Evolutionary conservation across 2,797 vertebrate genomes (phyloP).

Genomic region (Pangasius mekongensis): DNA sequence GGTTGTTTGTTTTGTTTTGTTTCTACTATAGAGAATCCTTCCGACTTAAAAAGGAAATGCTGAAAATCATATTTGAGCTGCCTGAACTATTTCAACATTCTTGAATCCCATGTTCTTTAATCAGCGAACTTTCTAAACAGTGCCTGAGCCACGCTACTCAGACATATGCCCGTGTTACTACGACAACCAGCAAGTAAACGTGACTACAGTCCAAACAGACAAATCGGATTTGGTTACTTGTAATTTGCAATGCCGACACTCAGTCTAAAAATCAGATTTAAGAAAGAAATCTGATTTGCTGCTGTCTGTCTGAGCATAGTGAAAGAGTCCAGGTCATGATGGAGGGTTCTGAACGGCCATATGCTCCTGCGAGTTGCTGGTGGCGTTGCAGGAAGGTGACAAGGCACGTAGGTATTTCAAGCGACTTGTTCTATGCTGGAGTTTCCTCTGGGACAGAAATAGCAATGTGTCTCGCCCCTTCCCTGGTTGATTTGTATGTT

Average conservation of each 20-base stretch:
- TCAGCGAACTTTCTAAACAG: neutral
- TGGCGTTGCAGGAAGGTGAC: constrained; percentile 54
- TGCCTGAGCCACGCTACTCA: neutral
- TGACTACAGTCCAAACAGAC: neutral
- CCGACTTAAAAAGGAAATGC: neutral
- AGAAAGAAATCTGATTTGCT: neutral
- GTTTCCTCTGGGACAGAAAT: constrained; percentile 66
- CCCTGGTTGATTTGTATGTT: constrained; percentile 61
- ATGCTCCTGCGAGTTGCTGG: constrained; percentile 6
- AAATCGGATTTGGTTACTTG: neutral
- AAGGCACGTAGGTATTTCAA: constrained; percentile 65
- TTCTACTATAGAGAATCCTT: neutral
- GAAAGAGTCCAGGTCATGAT: neutral
- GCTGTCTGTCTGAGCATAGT: no score
- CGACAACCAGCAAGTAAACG: neutral
- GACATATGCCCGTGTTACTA: neutral
- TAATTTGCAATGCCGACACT: neutral
- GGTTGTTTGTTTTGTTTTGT: neutral
- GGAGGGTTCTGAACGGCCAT: neutral
- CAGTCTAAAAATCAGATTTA: neutral
- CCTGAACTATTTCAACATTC: neutral
- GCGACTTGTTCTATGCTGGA: constrained; percentile 58
- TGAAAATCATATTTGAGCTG: neutral
- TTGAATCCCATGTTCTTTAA: neutral
- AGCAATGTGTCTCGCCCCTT: constrained; percentile 52